Evolutionary conservation across 2,113 vertebrate species (phyloP).

Genomic region (Thamnophis sirtalis): DNA sequence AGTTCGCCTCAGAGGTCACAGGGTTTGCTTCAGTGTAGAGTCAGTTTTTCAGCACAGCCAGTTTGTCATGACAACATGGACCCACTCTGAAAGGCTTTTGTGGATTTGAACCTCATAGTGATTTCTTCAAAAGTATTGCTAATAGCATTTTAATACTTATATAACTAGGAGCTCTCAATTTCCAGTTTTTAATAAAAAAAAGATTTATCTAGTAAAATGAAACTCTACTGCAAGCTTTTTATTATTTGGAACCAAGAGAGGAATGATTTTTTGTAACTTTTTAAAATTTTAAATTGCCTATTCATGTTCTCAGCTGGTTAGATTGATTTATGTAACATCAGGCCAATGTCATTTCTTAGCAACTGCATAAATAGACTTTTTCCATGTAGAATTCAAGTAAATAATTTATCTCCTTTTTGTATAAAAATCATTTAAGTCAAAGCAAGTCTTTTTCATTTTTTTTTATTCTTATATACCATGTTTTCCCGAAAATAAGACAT

Average conservation of each 20-base stretch:
- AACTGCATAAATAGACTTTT: not conserved
- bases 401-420: not conserved
- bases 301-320: not conserved
- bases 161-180: not conserved
- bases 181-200: not conserved
- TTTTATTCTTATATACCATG: slow-evolving; percentile 15
- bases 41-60: not conserved
- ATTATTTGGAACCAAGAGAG: not conserved
- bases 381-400: not conserved
- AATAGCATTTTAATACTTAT: not conserved
- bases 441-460: slow-evolving; percentile 21
- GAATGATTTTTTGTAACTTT: not conserved
- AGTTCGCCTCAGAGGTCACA: not conserved
- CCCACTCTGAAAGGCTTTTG: not conserved
- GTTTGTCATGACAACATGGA: not conserved
- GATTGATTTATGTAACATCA: not conserved
- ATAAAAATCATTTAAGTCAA: not conserved
- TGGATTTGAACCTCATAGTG: not conserved
- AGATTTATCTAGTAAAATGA: not conserved
- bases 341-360: not conserved
- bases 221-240: not conserved
- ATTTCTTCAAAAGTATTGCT: not conserved
- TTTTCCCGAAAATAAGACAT: no score
- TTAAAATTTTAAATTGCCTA: not conserved
- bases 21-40: not conserved